Percentiles rank a stretch among this genome's conserved stretches.
phyloP scores from a whole-genome alignment of 2,797 vertebrate species.

The Alca torda region DNA sequence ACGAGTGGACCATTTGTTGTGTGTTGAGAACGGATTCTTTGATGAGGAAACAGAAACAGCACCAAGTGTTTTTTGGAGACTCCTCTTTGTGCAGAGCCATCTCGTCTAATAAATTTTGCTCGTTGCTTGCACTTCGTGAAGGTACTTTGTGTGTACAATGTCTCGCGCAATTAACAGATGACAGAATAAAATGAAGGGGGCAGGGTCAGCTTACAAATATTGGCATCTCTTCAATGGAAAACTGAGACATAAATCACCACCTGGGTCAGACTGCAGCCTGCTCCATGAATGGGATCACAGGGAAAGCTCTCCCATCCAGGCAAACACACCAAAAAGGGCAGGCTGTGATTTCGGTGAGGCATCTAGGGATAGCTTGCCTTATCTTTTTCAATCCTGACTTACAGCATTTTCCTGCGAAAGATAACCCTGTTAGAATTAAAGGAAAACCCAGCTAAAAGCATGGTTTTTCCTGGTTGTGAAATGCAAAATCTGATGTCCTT shows the following conservation, averaged over 20 bases:
- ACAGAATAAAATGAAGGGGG: neutral
- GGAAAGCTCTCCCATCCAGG: neutral
- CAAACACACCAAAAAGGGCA: neutral
- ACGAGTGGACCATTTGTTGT: neutral
- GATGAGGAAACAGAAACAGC: neutral
- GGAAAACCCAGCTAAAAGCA: neutral
- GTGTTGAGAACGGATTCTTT: neutral
- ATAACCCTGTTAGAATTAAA: neutral
- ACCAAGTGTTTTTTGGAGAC: neutral
- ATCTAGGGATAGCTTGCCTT: neutral
- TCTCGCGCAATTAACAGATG: neutral
- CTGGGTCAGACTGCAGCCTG: neutral
- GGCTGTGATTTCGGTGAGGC: neutral
- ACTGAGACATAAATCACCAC: conserved; percentile 24
- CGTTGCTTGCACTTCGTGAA: neutral
- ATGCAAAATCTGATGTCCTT: neutral
- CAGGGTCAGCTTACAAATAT: conserved; percentile 5
- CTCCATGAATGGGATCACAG: neutral
- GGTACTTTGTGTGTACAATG: neutral
- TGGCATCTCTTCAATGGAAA: conserved; percentile 52
- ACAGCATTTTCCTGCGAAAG: neutral
- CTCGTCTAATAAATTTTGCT: neutral
- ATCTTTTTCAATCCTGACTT: neutral
- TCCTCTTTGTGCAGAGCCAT: neutral
- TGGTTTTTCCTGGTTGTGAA: neutral